Conservation (phyloP, 2,113 vertebrate species). For the Gobius niger region DNA sequence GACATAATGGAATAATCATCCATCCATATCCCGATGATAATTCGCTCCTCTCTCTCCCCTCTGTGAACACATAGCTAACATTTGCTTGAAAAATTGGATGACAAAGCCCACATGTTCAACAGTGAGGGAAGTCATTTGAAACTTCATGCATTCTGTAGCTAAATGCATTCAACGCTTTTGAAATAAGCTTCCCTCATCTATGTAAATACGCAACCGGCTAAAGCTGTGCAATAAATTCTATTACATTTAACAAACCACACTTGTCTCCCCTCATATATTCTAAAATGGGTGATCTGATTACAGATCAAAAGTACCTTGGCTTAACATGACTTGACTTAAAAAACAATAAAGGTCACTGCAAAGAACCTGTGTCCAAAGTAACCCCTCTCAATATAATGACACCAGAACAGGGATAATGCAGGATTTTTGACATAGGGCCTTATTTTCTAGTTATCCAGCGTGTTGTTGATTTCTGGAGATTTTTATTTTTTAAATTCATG, state of each 20-base stretch:
- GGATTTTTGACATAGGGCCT: too few relatives aligned
- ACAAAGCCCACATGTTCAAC: slow-evolving; percentile 4
- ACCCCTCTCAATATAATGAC: too few relatives aligned
- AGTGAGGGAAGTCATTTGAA: neutral
- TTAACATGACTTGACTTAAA: too few relatives aligned
- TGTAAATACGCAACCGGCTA: too few relatives aligned
- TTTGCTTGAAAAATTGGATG: slow-evolving; percentile 17
- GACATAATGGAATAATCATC: slow-evolving; percentile 55
- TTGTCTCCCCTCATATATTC: neutral
- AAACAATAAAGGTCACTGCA: too few relatives aligned
- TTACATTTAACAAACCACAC: neutral
- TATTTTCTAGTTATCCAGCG: too few relatives aligned
- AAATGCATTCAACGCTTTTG: neutral
- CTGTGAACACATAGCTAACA: slow-evolving; percentile 5
- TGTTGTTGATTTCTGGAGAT: too few relatives aligned
- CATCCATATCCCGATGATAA: slow-evolving; percentile 48
- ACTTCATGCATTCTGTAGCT: neutral
- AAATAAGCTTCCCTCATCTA: neutral
- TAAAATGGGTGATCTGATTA: too few relatives aligned
- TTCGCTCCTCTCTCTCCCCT: slow-evolving; percentile 27
- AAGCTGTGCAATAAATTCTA: neutral
- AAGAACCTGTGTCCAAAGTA: too few relatives aligned
- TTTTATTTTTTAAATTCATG: too few relatives aligned
- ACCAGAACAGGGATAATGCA: too few relatives aligned
- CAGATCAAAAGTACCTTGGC: too few relatives aligned